A percentile compares a stretch with the other conserved stretches of the same genome.
These are phyloP conservation scores for Yasuhikotakia modesta DNA, from an alignment of 2,797 vertebrate species.

Conservation along the genomic window DNA sequence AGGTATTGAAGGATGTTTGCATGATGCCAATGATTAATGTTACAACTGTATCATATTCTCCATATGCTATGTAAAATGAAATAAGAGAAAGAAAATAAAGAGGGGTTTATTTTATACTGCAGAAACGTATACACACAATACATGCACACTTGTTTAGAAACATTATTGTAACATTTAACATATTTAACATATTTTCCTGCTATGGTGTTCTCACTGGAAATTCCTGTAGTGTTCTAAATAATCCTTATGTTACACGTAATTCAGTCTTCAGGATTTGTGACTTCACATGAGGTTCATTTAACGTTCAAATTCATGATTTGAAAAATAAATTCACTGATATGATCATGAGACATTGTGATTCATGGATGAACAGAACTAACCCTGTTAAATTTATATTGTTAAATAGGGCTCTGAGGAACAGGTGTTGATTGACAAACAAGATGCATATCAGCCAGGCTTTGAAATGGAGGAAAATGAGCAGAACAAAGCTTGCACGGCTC, in stretches of 20 bases:
- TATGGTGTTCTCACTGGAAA: no score
- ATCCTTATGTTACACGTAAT: no score
- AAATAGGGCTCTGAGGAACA: constrained; percentile 98
- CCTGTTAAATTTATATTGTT: constrained; percentile 95
- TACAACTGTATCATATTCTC: background rate
- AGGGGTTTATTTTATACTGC: background rate
- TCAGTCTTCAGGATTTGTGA: constrained; percentile 69
- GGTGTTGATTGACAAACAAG: constrained; percentile 98
- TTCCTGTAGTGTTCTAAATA: no score
- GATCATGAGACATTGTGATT: constrained; percentile 54
- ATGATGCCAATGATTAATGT: background rate
- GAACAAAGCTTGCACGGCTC: constrained; percentile 63
- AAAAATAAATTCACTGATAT: no score
- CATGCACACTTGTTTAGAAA: no score
- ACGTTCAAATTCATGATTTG: constrained; percentile 47
- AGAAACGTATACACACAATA: background rate
- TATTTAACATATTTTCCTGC: no score
- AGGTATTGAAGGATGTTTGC: background rate
- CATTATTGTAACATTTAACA: no score
- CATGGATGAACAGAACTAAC: constrained; percentile 80
- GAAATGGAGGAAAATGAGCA: constrained; percentile 76
- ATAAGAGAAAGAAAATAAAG: no score
- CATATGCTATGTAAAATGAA: background rate
- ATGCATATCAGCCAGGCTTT: constrained; percentile 78
- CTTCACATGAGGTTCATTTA: constrained; percentile 92